Evolutionary conservation across 2,888 invertebrate species (phyloP).

Genomic region (Eucera pruinosa): DNA sequence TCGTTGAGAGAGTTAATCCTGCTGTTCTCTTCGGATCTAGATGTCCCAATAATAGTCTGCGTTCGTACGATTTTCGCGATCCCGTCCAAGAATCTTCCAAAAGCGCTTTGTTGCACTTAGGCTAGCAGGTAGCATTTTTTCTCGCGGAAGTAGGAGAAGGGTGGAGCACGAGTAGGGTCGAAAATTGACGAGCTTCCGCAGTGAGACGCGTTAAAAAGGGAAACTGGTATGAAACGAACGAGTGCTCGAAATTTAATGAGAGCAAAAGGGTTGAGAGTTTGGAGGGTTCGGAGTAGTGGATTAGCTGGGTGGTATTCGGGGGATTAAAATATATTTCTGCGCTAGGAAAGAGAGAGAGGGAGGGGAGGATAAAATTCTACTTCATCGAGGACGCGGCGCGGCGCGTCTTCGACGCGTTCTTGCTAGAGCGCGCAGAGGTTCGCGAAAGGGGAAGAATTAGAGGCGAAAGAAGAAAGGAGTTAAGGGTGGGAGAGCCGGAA

Average conservation of each 20-base stretch:
- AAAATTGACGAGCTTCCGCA: slow-evolving; percentile 17
- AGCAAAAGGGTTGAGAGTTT: too few relatives aligned
- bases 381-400: slow-evolving; percentile 57
- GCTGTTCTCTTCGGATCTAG: slow-evolving; percentile 41
- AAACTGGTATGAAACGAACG: not conserved
- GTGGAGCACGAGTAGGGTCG: slow-evolving; percentile 16
- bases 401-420: slow-evolving; percentile 71
- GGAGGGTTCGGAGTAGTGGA: too few relatives aligned
- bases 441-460: slow-evolving; percentile 52
- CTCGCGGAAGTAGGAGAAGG: not conserved
- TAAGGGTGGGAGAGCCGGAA: slow-evolving; percentile 31
- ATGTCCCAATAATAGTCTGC: slow-evolving; percentile 41
- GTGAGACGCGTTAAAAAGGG: slow-evolving; percentile 14
- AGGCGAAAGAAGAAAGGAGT: slow-evolving; percentile 33
- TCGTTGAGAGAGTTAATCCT: too few relatives aligned
- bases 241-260: slow-evolving; percentile 13
- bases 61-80: slow-evolving; percentile 41
- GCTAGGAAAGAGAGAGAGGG: slow-evolving; percentile 13
- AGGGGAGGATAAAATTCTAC: slow-evolving; percentile 70
- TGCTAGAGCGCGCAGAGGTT: slow-evolving; percentile 69
- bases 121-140: slow-evolving; percentile 31
- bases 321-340: slow-evolving; percentile 39
- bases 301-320: too few relatives aligned
- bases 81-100: slow-evolving; percentile 53
- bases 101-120: not conserved